Evolutionary conservation across 2,888 invertebrate genomes (phyloP), one percentile per base, ranked within the genome.

Genomic region (Andrena flavipes): DNA sequence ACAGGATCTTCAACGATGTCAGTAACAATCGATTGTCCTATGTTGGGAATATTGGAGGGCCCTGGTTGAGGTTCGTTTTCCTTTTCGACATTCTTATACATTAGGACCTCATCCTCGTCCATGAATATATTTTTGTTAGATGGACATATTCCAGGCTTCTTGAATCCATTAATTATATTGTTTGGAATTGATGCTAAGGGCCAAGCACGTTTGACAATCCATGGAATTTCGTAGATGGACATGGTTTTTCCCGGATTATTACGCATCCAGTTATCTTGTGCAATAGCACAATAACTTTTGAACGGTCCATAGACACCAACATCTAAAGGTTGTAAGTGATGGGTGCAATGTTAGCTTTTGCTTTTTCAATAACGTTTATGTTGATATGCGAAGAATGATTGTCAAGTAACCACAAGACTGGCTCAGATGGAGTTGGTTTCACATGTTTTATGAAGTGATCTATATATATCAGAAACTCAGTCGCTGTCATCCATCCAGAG

Each of bases 401-500:
- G 48, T 48, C 48, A 48, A 48, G 16, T 16, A 48, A 16, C 48
- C 16, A 16, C 0, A 49, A n/a, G 49, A 49, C 6, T 49, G 6
- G 49, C 16, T n/a, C 49, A 49, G n/a, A 49, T 49, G 49, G 49
- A n/a, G 49, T 49, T 49, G 49, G 6, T n/a, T 49, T 49, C 6
- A 49, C 49, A 49, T 49, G n/a, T 49, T 49, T 49, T n/a, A 49
- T 49, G 49, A 49, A 49, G 49, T 16, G n/a, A 49, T 49, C 49
- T n/a, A 49, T 49, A 6, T 49, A 49, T n/a, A 49, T 49, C n/a
- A 49, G n/a, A 49, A 49, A 49, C 13, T 49, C 4, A 49, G 49
- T 49, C n/a, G 49, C 49, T 49, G n/a, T 49, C 49, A 49, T 49
- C 49, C 49, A 49, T n/a, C 49, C 49, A n/a, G n/a, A 49, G 49